phyloP scores from a whole-genome alignment of 2,888 invertebrate species.

The Malthinus seriepunctatus region DNA sequence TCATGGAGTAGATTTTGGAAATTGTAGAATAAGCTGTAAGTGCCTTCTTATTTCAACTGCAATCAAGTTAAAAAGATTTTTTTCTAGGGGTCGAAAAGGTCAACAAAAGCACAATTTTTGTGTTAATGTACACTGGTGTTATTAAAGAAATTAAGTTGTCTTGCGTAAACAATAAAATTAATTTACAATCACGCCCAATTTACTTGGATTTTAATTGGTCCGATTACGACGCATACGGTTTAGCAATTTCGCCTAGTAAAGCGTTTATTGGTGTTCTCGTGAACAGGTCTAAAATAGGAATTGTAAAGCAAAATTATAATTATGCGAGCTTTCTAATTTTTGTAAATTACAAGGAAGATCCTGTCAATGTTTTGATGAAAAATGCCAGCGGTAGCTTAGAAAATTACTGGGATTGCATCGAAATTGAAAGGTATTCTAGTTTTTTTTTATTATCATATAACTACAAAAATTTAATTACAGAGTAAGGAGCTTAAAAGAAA shows the following conservation, averaged over 20 bases:
- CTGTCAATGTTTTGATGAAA: conserved; percentile 42
- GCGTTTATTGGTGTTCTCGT: conserved; percentile 42
- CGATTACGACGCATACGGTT: conserved; percentile 43
- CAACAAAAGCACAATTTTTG: conserved; percentile 39
- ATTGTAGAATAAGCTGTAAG: conserved; percentile 45
- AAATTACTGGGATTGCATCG: conserved; percentile 50
- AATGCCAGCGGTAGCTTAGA: conserved; percentile 40
- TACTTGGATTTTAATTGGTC: conserved; percentile 43
- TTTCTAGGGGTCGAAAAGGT: conserved; percentile 44
- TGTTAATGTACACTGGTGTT: conserved; percentile 43
- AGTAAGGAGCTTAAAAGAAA: conserved; percentile 39
- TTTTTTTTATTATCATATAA: background rate
- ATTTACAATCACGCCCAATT: conserved; percentile 39
- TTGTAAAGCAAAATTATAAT: conserved; percentile 35
- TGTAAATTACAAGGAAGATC: conserved; percentile 39
- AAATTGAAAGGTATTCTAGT: conserved; percentile 43
- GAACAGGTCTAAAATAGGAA: conserved; percentile 40
- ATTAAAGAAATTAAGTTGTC: conserved; percentile 44
- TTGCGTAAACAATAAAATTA: conserved; percentile 39
- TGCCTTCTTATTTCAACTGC: background rate
- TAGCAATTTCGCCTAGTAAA: conserved; percentile 43
- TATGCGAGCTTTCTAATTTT: conserved; percentile 42
- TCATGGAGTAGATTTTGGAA: conserved; percentile 38
- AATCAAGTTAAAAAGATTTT: background rate
- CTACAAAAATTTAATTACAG: conserved; percentile 10